Percentiles rank a stretch among this genome's conserved stretches.
Evolutionary conservation across 2,888 invertebrate species (phyloP).

Genomic region (Yponomeuta malinellus): DNA sequence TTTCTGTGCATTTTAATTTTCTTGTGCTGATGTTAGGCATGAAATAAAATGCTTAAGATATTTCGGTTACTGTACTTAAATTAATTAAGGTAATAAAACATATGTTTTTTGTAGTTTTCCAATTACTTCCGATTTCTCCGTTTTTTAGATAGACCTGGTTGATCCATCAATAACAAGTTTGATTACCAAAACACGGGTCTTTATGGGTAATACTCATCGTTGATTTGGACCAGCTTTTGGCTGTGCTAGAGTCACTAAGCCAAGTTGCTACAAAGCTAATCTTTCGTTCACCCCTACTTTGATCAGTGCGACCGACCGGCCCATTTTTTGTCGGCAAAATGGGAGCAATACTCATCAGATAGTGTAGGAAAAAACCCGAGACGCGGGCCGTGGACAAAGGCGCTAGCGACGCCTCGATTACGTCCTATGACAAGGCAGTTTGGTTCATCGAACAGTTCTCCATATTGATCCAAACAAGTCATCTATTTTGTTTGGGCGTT

Average conservation of each 20-base stretch:
- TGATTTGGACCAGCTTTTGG: neutral
- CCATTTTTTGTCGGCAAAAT: slow-evolving; percentile 63
- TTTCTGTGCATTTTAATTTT: too few species aligned
- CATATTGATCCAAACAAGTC: slow-evolving; percentile 73
- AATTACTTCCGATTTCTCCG: too few species aligned
- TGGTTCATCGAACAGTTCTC: slow-evolving; percentile 59
- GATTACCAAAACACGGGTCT: too few species aligned
- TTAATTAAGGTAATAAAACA: too few species aligned
- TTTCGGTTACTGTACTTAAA: too few species aligned
- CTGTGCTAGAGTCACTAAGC: neutral
- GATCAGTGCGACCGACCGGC: slow-evolving; percentile 31
- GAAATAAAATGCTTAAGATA: too few species aligned
- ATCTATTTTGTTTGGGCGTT: slow-evolving; percentile 64
- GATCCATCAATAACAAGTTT: too few species aligned
- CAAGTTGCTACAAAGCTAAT: neutral
- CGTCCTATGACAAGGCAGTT: slow-evolving; percentile 73
- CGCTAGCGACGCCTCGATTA: slow-evolving; percentile 73
- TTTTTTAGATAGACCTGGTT: too few species aligned
- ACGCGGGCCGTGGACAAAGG: slow-evolving; percentile 58
- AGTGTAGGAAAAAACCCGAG: slow-evolving; percentile 60
- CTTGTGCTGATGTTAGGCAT: too few species aligned
- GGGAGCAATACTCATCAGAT: slow-evolving; percentile 74
- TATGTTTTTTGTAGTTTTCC: too few species aligned
- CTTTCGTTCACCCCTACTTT: neutral
- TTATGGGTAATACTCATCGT: too few species aligned